Evolutionary conservation across 2,888 invertebrate species (phyloP).

Genomic region (Isoperla grammatica): DNA sequence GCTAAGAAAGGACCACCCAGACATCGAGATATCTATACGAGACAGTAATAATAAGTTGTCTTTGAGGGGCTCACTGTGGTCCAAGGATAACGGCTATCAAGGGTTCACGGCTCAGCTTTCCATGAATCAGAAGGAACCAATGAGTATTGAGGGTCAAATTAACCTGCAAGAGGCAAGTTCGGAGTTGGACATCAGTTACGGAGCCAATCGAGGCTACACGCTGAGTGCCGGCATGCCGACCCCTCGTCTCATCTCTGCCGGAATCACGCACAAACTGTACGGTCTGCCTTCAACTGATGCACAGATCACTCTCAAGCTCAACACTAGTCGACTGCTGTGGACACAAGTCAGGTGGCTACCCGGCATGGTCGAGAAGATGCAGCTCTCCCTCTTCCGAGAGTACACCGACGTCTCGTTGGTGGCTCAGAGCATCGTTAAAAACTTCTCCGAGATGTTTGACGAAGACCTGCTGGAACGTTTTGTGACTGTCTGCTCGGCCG

Average conservation of each 20-base stretch:
- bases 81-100: constrained; percentile 4
- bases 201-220: constrained; percentile 28
- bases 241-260: constrained; percentile 35
- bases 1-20: constrained; percentile 14
- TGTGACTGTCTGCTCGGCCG: constrained; percentile 14
- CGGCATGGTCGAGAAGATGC: constrained; percentile 32
- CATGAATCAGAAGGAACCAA: constrained; percentile 32
- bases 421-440: constrained; percentile 21
- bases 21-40: constrained; percentile 9
- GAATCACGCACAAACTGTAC: constrained; percentile 33
- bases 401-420: constrained; percentile 26
- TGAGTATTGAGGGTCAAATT: constrained; percentile 28
- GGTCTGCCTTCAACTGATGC: constrained; percentile 35
- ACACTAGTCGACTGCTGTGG: constrained; percentile 36
- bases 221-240: constrained; percentile 36
- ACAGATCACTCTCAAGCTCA: constrained; percentile 34
- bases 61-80: constrained; percentile 15
- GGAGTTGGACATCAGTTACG: constrained; percentile 29
- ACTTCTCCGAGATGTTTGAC: constrained; percentile 24
- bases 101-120: constrained; percentile 21
- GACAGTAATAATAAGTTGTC: constrained; percentile 18
- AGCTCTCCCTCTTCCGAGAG: constrained; percentile 23
- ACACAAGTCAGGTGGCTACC: constrained; percentile 36
- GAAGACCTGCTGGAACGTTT: constrained; percentile 29
- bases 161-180: constrained; percentile 28